Percentiles rank a stretch among this genome's conserved stretches.
Conservation (phyloP, 2,113 vertebrate species). For the Anhinga rufa region DNA sequence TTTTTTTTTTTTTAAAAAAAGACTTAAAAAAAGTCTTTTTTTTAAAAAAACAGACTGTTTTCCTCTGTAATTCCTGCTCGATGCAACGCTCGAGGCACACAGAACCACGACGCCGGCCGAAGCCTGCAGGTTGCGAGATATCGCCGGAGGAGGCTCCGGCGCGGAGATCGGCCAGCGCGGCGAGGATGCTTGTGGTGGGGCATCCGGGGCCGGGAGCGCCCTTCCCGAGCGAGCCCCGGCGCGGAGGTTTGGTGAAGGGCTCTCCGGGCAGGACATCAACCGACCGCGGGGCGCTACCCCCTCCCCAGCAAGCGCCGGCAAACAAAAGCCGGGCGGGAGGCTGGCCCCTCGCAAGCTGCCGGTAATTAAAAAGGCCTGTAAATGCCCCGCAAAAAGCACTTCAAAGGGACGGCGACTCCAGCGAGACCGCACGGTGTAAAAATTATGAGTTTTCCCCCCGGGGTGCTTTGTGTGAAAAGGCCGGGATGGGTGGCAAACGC, state of each 20-base stretch:
- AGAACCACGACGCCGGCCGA: neutral
- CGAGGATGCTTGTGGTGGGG: fast-evolving
- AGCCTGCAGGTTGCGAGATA: neutral
- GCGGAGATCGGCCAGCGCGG: fast-evolving
- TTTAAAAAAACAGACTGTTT: neutral
- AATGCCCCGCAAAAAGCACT: slow-evolving; percentile 79
- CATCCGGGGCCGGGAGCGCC: neutral
- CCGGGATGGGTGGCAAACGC: slow-evolving; percentile 49
- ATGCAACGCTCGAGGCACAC: neutral
- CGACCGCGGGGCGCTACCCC: neutral
- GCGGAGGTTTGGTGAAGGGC: neutral
- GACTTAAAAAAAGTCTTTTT: too few relatives aligned
- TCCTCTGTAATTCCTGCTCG: neutral
- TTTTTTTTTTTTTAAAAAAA: too few relatives aligned
- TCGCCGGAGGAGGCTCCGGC: neutral
- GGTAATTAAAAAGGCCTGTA: slow-evolving; percentile 85
- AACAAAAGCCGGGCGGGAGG: slow-evolving; percentile 74
- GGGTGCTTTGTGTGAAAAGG: slow-evolving; percentile 75
- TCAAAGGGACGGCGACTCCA: slow-evolving; percentile 77
- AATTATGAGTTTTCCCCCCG: slow-evolving; percentile 76
- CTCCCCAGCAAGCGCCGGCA: slow-evolving; percentile 57
- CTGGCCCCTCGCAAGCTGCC: slow-evolving; percentile 76
- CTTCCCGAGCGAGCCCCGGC: fast-evolving
- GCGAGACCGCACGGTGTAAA: slow-evolving; percentile 72
- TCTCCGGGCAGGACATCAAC: neutral